phyloP scores from a whole-genome alignment of 2,113 vertebrate genomes.

The Catharus minimus region DNA sequence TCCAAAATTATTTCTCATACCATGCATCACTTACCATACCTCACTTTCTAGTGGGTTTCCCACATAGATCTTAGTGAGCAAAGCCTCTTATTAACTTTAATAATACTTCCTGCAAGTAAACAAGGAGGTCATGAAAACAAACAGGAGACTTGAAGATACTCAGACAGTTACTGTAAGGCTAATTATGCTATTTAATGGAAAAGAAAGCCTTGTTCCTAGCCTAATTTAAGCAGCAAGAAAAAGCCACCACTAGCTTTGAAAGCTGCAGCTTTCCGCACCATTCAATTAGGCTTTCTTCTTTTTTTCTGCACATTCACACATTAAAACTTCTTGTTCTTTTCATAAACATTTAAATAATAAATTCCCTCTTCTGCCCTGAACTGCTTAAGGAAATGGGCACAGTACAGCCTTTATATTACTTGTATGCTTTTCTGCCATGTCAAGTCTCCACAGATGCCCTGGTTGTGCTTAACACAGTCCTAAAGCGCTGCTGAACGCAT shows the following conservation, averaged over 20 bases:
- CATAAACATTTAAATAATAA: conserved; percentile 60
- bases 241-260: neutral
- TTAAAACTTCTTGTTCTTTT: conserved; percentile 32
- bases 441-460: neutral
- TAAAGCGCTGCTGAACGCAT: neutral
- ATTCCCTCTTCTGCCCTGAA: conserved; percentile 9
- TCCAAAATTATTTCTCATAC: neutral
- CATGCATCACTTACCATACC: neutral
- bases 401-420: conserved; percentile 5
- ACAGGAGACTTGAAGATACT: neutral
- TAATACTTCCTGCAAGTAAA: neutral
- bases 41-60: neutral
- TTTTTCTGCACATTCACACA: conserved; percentile 1
- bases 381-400: neutral
- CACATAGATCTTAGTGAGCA: neutral
- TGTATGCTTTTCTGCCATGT: neutral
- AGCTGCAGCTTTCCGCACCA: neutral
- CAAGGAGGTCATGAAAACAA: neutral
- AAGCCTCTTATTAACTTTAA: neutral
- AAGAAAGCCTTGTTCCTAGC: neutral
- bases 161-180: neutral
- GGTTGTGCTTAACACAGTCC: neutral
- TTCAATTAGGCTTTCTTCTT: conserved; percentile 1
- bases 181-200: neutral
- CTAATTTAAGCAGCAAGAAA: neutral